Percentiles rank a stretch among this genome's conserved stretches.
These are phyloP conservation scores for Eristalis arbustorum DNA, from an alignment of 2,888 invertebrate species.

Conservation along the genomic window DNA sequence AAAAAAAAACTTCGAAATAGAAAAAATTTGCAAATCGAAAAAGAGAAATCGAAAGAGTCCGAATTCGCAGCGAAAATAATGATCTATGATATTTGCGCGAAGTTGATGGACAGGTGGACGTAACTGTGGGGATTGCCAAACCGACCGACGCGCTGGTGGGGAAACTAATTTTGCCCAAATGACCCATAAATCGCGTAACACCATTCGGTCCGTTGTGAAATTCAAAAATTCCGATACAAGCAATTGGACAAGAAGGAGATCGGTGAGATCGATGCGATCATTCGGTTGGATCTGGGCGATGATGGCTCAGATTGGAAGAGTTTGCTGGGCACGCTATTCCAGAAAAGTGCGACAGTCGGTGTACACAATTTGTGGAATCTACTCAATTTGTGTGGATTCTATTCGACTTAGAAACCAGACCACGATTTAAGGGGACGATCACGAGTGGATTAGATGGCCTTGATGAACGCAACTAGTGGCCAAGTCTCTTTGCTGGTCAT, in stretches of 20 bases:
- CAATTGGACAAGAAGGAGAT: neutral
- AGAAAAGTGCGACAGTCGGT: too few relatives aligned
- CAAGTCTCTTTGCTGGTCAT: too few relatives aligned
- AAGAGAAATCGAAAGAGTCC: constrained; percentile 31
- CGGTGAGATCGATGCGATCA: neutral
- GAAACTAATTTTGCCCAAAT: neutral
- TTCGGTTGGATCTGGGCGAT: neutral
- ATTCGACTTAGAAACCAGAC: too few relatives aligned
- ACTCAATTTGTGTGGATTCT: too few relatives aligned
- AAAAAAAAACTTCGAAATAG: neutral
- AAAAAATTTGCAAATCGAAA: constrained; percentile 32
- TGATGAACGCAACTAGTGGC: too few relatives aligned
- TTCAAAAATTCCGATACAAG: neutral
- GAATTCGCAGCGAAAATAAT: neutral
- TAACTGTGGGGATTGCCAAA: neutral
- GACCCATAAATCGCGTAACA: neutral
- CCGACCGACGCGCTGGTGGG: neutral
- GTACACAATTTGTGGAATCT: too few relatives aligned
- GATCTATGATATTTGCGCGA: neutral
- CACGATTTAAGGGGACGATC: too few relatives aligned
- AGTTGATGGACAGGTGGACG: neutral
- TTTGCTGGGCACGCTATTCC: too few relatives aligned
- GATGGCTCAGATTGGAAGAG: neutral
- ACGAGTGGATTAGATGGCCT: too few relatives aligned
- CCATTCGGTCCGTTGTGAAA: neutral